A percentile compares a stretch with the other conserved stretches of the same genome.
Evolutionary conservation across 2,888 invertebrate species (phyloP).

Genomic region (Drosophila vallismaia): DNA sequence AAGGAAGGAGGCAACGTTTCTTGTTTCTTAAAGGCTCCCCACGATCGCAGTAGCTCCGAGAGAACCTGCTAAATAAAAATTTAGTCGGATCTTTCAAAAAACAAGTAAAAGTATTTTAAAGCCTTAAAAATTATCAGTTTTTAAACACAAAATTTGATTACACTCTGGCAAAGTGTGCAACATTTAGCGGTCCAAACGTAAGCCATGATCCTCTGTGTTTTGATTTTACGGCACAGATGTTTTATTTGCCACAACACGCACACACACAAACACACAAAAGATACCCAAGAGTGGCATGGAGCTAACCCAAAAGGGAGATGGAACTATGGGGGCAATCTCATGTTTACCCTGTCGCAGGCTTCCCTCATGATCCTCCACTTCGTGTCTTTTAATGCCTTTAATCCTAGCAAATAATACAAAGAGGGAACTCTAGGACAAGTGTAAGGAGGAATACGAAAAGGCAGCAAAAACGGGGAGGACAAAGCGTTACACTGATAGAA

Average conservation of each 20-base stretch:
- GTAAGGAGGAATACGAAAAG: constrained; percentile 45
- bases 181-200: constrained; percentile 39
- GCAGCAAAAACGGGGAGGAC: constrained; percentile 11
- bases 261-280: constrained; percentile 5
- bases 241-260: constrained; percentile 60
- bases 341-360: constrained; percentile 52
- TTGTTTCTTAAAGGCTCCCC: constrained; percentile 69
- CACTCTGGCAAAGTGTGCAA: constrained; percentile 29
- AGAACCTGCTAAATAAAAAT: neutral
- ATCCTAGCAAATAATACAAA: constrained; percentile 76
- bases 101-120: no score
- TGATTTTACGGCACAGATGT: constrained; percentile 80
- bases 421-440: constrained; percentile 66
- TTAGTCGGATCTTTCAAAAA: no score
- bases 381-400: constrained; percentile 73
- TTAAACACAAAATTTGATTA: no score
- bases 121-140: no score
- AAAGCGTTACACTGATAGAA: constrained; percentile 13
- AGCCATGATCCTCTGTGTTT: constrained; percentile 61
- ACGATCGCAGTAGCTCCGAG: constrained; percentile 35
- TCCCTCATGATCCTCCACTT: constrained; percentile 45
- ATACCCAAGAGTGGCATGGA: constrained; percentile 1
- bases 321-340: constrained; percentile 18
- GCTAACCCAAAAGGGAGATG: constrained; percentile 1
- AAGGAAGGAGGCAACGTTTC: constrained; percentile 44